Base-by-base conservation (phyloP, 1,140 invertebrate species). In the Pseudomyrmex pallidus region DNA sequence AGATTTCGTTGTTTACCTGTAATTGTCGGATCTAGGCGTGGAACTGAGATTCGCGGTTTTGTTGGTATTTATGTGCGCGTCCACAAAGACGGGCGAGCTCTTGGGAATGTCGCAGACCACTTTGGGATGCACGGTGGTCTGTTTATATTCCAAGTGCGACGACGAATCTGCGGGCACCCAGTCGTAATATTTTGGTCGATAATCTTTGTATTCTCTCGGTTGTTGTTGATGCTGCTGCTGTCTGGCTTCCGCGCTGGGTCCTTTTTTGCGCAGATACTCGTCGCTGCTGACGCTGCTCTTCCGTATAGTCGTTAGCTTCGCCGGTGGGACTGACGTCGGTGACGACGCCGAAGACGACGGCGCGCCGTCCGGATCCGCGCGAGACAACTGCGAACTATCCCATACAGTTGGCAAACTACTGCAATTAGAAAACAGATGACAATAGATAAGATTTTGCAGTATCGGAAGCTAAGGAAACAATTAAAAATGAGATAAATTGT, bases 321-420 rank as follows among this genome's bases (percentile, higher is more conserved):
- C 88, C 13, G 68, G 88, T 12, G 87, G 90, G 50, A 86, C 82
- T 20, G 90, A 92, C 2, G 89, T 92, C 1, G 92, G 92, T 1
- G 93, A 93, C 2, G 92, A 93, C 7, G 93, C 90, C 56, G 93
- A 91, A 8, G 94, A 95, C 9, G 95, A 96, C 0, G 95, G 94
- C 25, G 96, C 96, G 2, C 96, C 96, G 82, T 96, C 96, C 2
- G 96, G 96, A 83, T 96, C 96, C 44, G 95, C 95, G 20, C 96
- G 94, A 12, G 92, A 91, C 74, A 87, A 54, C 80, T 91, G 86
- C 13, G 89, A 91, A 25, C 85, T 88, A 20, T 92, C 90, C 77
- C 91, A 91, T 7, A 87, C 74, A 2, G 89, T 84, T 4, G 92
- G 90, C 80, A 93, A 89, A 59, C 93, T 93, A 67, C 86, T 92